Evolutionary conservation across 2,113 vertebrate genomes (phyloP).

Genomic region (Vicugna pacos): DNA sequence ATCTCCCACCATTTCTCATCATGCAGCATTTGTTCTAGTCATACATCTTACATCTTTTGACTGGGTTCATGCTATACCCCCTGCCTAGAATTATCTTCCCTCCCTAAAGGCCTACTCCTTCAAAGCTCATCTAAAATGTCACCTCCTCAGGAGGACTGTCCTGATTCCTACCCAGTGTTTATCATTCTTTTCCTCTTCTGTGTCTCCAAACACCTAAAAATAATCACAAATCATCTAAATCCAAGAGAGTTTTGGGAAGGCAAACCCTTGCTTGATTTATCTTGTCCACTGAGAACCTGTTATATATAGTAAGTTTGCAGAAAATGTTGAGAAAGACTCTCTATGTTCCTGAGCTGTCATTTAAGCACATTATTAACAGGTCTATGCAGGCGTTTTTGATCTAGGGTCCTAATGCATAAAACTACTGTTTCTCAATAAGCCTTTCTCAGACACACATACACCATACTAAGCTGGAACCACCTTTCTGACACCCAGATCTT

Average conservation of each 20-base stretch:
- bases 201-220: conserved; percentile 13
- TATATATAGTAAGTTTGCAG: not conserved
- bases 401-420: not conserved
- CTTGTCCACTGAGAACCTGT: not conserved
- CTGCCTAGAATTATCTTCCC: not conserved
- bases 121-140: not conserved
- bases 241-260: not conserved
- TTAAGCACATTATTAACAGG: not conserved
- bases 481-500: not conserved
- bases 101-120: not conserved
- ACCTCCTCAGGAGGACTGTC: not conserved
- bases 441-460: not conserved
- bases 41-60: not conserved
- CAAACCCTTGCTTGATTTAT: conserved; percentile 32
- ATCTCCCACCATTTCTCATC: not conserved
- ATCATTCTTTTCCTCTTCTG: not conserved
- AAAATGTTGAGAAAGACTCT: not conserved
- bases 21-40: not conserved
- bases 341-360: not conserved
- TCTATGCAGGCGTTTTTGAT: not conserved
- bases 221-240: conserved; percentile 32
- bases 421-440: not conserved
- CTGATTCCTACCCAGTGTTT: not conserved
- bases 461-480: not conserved
- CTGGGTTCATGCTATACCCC: not conserved